Evolutionary conservation across 2,888 invertebrate species (phyloP), one percentile per base, ranked within the genome.

Genomic region (Selenia dentaria): DNA sequence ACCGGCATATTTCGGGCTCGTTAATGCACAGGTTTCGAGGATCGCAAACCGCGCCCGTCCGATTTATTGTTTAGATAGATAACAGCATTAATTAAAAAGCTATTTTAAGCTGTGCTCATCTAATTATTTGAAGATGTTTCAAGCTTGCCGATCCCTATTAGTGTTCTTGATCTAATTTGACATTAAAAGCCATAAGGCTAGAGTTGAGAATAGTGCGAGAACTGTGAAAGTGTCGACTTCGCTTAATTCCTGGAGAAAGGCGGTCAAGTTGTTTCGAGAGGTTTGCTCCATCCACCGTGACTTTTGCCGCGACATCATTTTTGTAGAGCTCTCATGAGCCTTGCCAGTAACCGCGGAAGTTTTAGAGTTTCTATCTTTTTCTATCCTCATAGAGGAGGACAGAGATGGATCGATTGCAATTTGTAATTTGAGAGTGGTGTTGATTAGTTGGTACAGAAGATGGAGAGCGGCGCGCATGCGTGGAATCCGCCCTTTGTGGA

Each of bases 231-330:
- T 72, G 81, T 74, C 61, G 74, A 82, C 63, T 71, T 64, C 54
- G 81, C 81, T 75, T 74, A 74, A 82, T 81, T 81, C 66, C 64
- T 66, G 67, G 57, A 64, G 64, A 73, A 81, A 83, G 74, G 79
- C 88, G 82, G 84, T 87, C 87, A 86, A 89, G 89, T 83, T 72
- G 67, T 66, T 65, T 78, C 67, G 65, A 84, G 86, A 74, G 79
- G 52, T 57, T 62, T 64, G 57, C 73, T 72, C 64, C 67, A 63
- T 61, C 69, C 63, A 69, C 62, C 59, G 64, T 62, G 64, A 58
- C 65, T 45, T 13, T 57, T 61, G 72, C 64, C 56, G 69, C 68
- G 75, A 87, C 87, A 85, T 83, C 88, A 56, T 58, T 76, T 72
- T 59, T 64, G 62, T 70, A 85, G 83, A 59, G 78, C 75, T 64